Conservation (phyloP, 1,140 invertebrate genomes). For the Eupristina koningsbergeri region DNA sequence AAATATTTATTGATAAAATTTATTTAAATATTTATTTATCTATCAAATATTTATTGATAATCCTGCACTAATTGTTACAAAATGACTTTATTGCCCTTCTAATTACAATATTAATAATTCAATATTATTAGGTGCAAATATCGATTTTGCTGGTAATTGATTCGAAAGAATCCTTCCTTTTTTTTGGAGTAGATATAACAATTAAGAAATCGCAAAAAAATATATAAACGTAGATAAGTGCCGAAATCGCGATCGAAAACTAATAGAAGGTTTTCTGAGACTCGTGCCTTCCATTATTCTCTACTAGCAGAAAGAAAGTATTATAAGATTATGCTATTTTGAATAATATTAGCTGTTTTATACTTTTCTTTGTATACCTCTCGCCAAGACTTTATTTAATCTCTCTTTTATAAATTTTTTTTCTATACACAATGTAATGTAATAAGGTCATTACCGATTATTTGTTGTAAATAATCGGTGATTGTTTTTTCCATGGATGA, state of each 20-base stretch:
- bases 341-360: constrained; percentile 25
- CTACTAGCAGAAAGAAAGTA: not conserved
- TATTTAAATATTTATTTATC: too few species aligned
- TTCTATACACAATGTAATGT: too few species aligned
- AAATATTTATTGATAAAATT: too few species aligned
- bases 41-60: too few species aligned
- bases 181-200: not conserved
- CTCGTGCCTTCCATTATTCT: not conserved
- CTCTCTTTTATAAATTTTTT: too few species aligned
- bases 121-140: constrained; percentile 19
- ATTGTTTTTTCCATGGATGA: not conserved
- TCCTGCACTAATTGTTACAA: too few species aligned
- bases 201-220: constrained; percentile 3
- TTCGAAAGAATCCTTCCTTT: constrained; percentile 23
- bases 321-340: constrained; percentile 3
- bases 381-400: not conserved
- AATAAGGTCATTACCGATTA: not conserved
- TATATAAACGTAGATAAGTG: constrained; percentile 27
- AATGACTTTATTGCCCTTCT: not conserved
- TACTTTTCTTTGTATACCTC: not conserved
- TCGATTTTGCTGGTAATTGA: constrained; percentile 41
- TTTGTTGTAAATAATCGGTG: not conserved
- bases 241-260: constrained; percentile 5
- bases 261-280: constrained; percentile 29
- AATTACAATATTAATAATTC: not conserved